phyloP scores from a whole-genome alignment of 2,797 vertebrate species.

The Champsocephalus esox region DNA sequence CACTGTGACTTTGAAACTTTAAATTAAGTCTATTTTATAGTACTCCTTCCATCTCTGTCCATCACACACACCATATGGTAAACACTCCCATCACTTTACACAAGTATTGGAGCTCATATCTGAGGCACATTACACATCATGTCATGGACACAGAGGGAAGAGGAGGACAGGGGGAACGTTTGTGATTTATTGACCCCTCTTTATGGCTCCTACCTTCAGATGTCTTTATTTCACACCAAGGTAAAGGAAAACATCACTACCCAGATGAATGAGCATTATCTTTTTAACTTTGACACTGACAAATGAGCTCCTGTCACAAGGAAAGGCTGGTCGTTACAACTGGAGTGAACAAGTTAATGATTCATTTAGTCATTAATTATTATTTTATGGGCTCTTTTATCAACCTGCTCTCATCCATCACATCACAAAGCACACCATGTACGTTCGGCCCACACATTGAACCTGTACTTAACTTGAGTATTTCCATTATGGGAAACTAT shows the following conservation, averaged over 20 bases:
- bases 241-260: slow-evolving; percentile 5
- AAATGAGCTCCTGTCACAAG: slow-evolving; percentile 11
- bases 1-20: no score
- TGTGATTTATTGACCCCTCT: slow-evolving; percentile 29
- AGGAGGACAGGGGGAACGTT: slow-evolving; percentile 11
- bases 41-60: background rate
- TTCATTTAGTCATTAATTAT: background rate
- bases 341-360: slow-evolving; percentile 25
- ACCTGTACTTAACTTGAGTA: no score
- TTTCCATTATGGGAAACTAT: no score
- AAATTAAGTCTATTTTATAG: no score
- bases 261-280: slow-evolving; percentile 10
- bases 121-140: slow-evolving; percentile 51
- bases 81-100: slow-evolving; percentile 26
- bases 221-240: slow-evolving; percentile 9
- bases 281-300: slow-evolving; percentile 15
- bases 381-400: slow-evolving; percentile 19
- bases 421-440: no score
- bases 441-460: no score
- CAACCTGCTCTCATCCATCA: background rate
- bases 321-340: background rate
- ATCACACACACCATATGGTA: background rate
- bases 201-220: slow-evolving; percentile 38
- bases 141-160: slow-evolving; percentile 23
- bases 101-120: slow-evolving; percentile 55